Conservation (phyloP, 2,797 vertebrate genomes). For the Gymnopithys bicolor region DNA sequence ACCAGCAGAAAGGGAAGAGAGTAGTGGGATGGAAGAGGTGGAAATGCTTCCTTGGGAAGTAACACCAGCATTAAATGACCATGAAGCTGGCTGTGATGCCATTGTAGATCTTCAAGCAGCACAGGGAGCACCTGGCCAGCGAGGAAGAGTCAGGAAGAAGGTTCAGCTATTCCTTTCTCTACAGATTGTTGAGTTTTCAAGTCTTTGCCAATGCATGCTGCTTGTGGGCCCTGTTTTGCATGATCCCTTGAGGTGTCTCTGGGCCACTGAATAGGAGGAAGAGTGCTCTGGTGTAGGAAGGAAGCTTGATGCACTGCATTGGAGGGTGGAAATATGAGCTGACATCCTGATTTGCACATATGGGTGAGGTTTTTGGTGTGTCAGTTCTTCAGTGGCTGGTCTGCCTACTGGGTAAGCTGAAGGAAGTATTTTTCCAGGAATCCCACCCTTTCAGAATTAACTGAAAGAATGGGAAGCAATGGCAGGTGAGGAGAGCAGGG, state of each 20-base stretch:
- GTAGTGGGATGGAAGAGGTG: not conserved
- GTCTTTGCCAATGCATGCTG: not conserved
- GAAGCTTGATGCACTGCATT: not conserved
- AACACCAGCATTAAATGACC: not conserved
- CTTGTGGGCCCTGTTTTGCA: accelerated
- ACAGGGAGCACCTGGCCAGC: not conserved
- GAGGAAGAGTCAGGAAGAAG: not conserved
- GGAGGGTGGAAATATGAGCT: not conserved
- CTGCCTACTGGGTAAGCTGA: not conserved
- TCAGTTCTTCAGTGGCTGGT: not conserved
- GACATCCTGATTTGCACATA: not conserved
- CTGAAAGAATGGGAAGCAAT: not conserved
- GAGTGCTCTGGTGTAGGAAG: not conserved
- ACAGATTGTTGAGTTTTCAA: not conserved
- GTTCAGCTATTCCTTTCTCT: not conserved
- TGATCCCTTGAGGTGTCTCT: not conserved
- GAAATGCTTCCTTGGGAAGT: not conserved
- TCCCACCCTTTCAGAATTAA: not conserved
- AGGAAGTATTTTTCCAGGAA: not conserved
- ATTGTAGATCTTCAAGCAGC: not conserved
- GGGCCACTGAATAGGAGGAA: constrained; percentile 37
- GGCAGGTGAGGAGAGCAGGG: not conserved
- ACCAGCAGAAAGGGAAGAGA: not conserved
- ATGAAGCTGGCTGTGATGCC: not conserved
- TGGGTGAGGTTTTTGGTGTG: not conserved